phyloP scores from a whole-genome alignment of 2,888 invertebrate genomes.

The Apodemia hepburni region DNA sequence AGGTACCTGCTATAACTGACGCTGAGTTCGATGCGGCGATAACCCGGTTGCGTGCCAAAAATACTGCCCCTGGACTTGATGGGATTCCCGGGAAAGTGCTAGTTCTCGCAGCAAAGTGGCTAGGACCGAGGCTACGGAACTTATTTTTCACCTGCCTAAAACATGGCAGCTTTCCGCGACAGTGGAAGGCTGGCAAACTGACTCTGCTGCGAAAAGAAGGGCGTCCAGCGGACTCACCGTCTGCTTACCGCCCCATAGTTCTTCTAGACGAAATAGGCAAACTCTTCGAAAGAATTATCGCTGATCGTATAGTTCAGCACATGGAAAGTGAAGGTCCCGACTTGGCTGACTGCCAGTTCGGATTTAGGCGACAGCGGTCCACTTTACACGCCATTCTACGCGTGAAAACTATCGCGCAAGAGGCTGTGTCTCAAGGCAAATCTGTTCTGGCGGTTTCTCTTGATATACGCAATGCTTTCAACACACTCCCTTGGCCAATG shows the following conservation, averaged over 20 bases:
- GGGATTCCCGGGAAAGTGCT: neutral
- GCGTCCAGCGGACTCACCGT: conserved; percentile 20
- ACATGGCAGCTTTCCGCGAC: neutral
- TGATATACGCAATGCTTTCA: too few relatives aligned
- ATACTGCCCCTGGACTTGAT: neutral
- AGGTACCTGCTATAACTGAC: too few relatives aligned
- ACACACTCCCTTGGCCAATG: too few relatives aligned
- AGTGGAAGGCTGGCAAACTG: conserved; percentile 1
- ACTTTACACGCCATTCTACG: conserved; percentile 21
- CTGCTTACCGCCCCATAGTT: conserved; percentile 23
- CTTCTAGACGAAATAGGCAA: conserved; percentile 23
- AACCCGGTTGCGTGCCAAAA: too few relatives aligned
- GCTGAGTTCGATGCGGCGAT: too few relatives aligned
- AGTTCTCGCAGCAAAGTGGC: neutral
- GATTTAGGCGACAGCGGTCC: conserved; percentile 21
- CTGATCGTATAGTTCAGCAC: conserved; percentile 3
- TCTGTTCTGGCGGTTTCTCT: too few relatives aligned
- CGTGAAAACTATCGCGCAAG: too few relatives aligned
- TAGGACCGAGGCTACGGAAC: neutral
- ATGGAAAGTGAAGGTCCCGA: conserved; percentile 19
- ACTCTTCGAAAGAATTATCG: conserved; percentile 17
- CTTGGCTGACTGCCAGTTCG: conserved; percentile 9
- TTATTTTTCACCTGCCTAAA: neutral
- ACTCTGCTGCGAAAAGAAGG: conserved; percentile 18
- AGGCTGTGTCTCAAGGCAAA: too few relatives aligned